These are phyloP conservation scores for Cydia amplana DNA, from an alignment of 1,140 invertebrate species.

Conservation along the genomic window DNA sequence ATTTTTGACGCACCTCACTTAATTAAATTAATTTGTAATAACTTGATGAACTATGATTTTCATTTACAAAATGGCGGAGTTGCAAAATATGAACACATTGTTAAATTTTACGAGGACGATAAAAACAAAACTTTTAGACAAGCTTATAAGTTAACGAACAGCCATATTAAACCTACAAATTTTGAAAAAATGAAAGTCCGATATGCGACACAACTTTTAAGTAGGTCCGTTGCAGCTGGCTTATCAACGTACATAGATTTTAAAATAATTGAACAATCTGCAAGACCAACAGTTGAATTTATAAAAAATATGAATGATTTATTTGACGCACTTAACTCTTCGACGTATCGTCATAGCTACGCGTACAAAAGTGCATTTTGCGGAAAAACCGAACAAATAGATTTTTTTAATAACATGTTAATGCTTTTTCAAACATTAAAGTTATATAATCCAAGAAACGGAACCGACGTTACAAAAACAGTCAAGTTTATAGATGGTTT, in stretches of 20 bases:
- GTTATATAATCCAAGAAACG: slow-evolving; percentile 37
- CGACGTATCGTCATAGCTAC: neutral
- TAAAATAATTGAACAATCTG: slow-evolving; percentile 33
- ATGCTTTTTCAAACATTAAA: slow-evolving; percentile 34
- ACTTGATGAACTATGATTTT: slow-evolving; percentile 20
- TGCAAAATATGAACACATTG: slow-evolving; percentile 41
- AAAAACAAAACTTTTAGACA: slow-evolving; percentile 36
- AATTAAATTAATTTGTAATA: slow-evolving; percentile 35
- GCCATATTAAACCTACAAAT: slow-evolving; percentile 37
- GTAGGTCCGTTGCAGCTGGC: slow-evolving; percentile 35
- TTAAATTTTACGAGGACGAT: slow-evolving; percentile 42
- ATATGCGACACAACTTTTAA: slow-evolving; percentile 35
- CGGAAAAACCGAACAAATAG: slow-evolving; percentile 37
- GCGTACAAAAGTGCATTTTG: slow-evolving; percentile 37
- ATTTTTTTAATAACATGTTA: slow-evolving; percentile 41
- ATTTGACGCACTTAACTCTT: slow-evolving; percentile 39
- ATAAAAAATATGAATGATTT: slow-evolving; percentile 28
- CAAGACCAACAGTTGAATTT: slow-evolving; percentile 34
- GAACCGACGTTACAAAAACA: slow-evolving; percentile 34
- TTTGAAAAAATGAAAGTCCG: slow-evolving; percentile 34
- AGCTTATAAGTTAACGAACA: slow-evolving; percentile 40
- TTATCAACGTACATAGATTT: slow-evolving; percentile 35
- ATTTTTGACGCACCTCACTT: slow-evolving; percentile 40
- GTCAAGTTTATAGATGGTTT: slow-evolving; percentile 40
- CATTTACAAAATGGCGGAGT: slow-evolving; percentile 23